Base-by-base conservation (phyloP, 2,888 invertebrate genomes). In the Apamea sordens region DNA sequence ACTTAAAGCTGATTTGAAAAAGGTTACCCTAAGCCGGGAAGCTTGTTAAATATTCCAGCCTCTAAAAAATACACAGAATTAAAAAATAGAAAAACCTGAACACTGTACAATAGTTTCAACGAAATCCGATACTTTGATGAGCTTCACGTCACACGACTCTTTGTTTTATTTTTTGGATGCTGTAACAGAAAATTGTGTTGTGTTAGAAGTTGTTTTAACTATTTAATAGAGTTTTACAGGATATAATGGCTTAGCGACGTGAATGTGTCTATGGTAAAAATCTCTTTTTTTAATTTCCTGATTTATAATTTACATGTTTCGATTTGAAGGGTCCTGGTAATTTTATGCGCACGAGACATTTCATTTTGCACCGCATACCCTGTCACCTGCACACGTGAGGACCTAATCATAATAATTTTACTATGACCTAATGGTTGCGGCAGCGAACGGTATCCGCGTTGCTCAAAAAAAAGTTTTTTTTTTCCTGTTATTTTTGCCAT, bases 1-100 rank as follows among this genome's bases (percentile, higher is more conserved):
- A 61, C 63, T 69, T 56, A 59, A 53, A 61, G 21, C 73, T 73
- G 59, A 67, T 81, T 80, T 76, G 0, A 15, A 71, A 77, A 67
- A 77, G 53, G 78, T 61, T 61, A 3, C 67, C 11, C 15, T 61
- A 41, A 63, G 13, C 47, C 6, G 0, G 13, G n/a, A n/a, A 32
- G 47, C 63, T 63, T 36, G 32, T 36, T 32, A 44, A 68, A 64
- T 50, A 72, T 44, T 41, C 41, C 10, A 32, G 2, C 21, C 28
- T 21, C 7, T 36, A 1, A 67, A 71, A 77, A 18, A 8, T 21
- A 61, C 6, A 56, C 15, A 32, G 70, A 61, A 5, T 44, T 4
- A 21, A 47, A 73, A 82, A 68, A 10, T 18, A 13, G 2, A 47
- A 56, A 61, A 68, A 0, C 4, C 36, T 18, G 24, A 44, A 63